Base-by-base conservation (phyloP, 2,888 invertebrate genomes). In the Cataglyphis altisquamis region DNA sequence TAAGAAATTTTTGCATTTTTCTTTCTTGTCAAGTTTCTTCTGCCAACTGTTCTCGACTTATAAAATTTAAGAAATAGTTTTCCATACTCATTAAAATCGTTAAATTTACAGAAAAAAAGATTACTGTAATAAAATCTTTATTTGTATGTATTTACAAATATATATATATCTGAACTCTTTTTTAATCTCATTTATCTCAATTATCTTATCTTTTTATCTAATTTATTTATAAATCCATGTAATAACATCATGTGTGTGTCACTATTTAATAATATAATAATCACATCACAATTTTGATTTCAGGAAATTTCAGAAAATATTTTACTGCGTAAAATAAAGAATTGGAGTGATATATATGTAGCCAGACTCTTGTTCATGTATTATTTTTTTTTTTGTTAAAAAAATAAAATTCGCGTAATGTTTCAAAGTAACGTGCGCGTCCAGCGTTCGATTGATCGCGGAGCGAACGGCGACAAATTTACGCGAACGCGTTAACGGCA, bases 401-500 rank as follows among this genome's bases (percentile, higher is more conserved):
- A 29, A 2, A 29, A 29, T 36, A 39, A 77, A 52, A 41, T 55
- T 77, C 75, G 52, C 18, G 36, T 62, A 18, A 25, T 25, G 25
- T 25, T 25, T 32, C 36, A 45, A 72, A 12, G 12, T 60, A 57
- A 70, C 18, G 52, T 21, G 18, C 39, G 52, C 12, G 32, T 57
- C 21, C 32, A 45, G 18, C 48, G 18, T 78, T 78, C 70, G 70
- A 78, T 70, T 70, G 36, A 60, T 70, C 72, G 72, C 36, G 45
- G 48, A 36, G 21, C 36, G 60, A 62, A 72, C 70, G 41, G 36
- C 60, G 60, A 80, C 78, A 72, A 80, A 80, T 80, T 80, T 62
- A 80, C 78, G 68, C 32, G 78, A 18, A 80, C 60, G 45, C 45
- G 72, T 80, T 80, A 80, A 80, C 45, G 60, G 45, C 60, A 60